Conservation (phyloP, 2,888 invertebrate species). For the Hirtodrosophila alboralis region DNA sequence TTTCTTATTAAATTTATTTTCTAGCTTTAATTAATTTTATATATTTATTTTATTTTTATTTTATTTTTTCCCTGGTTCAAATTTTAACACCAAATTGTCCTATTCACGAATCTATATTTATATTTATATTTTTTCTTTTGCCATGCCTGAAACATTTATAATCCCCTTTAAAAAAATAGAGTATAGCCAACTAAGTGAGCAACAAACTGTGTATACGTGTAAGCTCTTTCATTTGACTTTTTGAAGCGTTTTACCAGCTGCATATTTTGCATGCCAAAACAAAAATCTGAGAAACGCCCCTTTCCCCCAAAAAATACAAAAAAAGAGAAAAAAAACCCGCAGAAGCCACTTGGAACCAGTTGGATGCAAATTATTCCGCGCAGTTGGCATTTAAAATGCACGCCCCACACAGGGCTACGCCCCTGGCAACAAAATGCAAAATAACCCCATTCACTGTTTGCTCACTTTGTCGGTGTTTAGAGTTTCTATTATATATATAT, state of each 20-base stretch:
- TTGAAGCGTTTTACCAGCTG: conserved; percentile 18
- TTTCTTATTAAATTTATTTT: too few species aligned
- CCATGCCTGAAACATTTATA: too few species aligned
- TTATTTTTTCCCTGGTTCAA: too few species aligned
- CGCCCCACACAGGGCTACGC: conserved; percentile 28
- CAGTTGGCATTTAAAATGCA: conserved; percentile 32
- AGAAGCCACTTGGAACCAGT: conserved; percentile 28
- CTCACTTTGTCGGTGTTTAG: conserved; percentile 21
- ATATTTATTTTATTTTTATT: too few species aligned
- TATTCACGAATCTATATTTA: too few species aligned
- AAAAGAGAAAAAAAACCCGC: conserved; percentile 7
- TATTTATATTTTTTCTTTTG: too few species aligned
- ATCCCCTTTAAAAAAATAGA: too few species aligned
- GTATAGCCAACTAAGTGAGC: too few species aligned
- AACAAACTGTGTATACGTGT: conserved; percentile 11
- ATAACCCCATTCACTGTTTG: conserved; percentile 11
- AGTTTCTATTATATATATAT: not conserved
- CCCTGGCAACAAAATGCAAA: conserved; percentile 16
- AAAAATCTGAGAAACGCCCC: conserved; percentile 24
- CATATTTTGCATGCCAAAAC: conserved; percentile 24
- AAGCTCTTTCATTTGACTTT: conserved; percentile 32
- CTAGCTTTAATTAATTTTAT: too few species aligned
- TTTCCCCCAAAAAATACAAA: not conserved
- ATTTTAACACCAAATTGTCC: too few species aligned
- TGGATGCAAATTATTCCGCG: conserved; percentile 43